Conservation (phyloP, 2,888 invertebrate species). For the Meloe dianella region DNA sequence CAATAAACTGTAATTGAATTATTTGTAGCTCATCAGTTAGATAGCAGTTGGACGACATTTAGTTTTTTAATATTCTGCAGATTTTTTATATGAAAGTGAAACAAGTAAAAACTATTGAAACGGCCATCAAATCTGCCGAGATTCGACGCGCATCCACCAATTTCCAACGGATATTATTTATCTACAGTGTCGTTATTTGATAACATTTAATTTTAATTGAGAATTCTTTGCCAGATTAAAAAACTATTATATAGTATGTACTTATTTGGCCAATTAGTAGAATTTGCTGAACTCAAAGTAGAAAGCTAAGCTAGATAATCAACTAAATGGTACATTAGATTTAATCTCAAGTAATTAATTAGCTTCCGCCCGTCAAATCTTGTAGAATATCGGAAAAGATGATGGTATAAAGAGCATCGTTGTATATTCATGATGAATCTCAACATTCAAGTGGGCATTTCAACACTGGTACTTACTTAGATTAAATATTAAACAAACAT, state of each 20-base stretch:
- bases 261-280: slow-evolving; percentile 11
- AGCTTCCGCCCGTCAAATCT: slow-evolving; percentile 42
- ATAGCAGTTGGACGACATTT: not conserved
- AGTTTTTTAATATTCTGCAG: no score
- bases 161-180: not conserved
- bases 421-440: slow-evolving; percentile 35
- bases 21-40: not conserved
- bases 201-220: no score
- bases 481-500: not conserved
- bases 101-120: not conserved
- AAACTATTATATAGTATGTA: no score
- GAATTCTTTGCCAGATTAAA: no score
- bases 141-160: not conserved
- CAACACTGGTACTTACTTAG: not conserved
- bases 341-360: slow-evolving; percentile 45
- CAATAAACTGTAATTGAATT: slow-evolving; percentile 4
- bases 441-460: not conserved
- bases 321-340: slow-evolving; percentile 44
- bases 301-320: slow-evolving; percentile 38
- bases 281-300: slow-evolving; percentile 36
- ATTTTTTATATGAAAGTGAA: not conserved
- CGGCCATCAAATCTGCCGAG: not conserved
- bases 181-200: slow-evolving; percentile 21
- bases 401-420: slow-evolving; percentile 31
- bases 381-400: slow-evolving; percentile 33